Conservation (phyloP, 2,888 invertebrate species). For the Rhagonycha fulva region DNA sequence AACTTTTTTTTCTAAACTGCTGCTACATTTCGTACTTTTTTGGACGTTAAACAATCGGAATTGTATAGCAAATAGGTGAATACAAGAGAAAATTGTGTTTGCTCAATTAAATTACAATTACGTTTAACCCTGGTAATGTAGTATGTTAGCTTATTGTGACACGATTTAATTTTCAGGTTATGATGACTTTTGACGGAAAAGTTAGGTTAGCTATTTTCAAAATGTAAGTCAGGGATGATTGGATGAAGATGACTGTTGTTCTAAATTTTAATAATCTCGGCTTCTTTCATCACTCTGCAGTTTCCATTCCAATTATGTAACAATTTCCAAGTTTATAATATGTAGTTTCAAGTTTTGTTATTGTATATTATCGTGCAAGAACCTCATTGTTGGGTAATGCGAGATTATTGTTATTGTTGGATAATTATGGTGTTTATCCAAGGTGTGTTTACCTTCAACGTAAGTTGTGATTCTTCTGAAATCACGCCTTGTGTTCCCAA, state of each 20-base stretch:
- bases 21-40: background rate
- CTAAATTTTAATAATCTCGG: background rate
- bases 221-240: background rate
- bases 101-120: background rate
- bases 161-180: conserved; percentile 6
- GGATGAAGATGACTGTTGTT: background rate
- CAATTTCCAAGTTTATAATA: background rate
- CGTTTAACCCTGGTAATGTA: background rate
- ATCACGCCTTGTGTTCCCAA: background rate
- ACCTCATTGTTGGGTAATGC: background rate
- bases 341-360: background rate
- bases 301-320: background rate
- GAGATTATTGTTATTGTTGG: background rate
- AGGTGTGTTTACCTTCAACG: background rate
- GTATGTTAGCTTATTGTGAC: conserved; percentile 3
- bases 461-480: background rate
- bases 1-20: background rate
- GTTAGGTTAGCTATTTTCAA: background rate
- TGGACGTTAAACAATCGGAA: background rate
- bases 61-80: background rate
- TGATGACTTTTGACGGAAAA: background rate
- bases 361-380: background rate
- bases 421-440: background rate
- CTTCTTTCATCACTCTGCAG: background rate
- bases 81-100: background rate